phyloP scores from a whole-genome alignment of 2,888 invertebrate species.

The Cabera pusaria region DNA sequence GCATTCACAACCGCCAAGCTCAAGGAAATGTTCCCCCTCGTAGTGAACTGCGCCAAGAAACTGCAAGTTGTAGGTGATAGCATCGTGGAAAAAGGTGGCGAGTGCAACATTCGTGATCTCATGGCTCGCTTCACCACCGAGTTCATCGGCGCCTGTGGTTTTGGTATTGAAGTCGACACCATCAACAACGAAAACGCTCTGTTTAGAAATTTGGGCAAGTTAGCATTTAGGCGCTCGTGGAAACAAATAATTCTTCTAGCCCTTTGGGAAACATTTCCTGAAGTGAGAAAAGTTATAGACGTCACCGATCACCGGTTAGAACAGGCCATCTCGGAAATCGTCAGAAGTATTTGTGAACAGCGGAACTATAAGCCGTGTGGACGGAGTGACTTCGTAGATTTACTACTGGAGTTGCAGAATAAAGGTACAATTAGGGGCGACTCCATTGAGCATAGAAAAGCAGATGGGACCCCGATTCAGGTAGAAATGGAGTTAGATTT shows the following conservation, averaged over 20 bases:
- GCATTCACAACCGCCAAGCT: slow-evolving; percentile 64
- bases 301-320: slow-evolving; percentile 33
- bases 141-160: slow-evolving; percentile 60
- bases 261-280: slow-evolving; percentile 50
- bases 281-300: slow-evolving; percentile 34
- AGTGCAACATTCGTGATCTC: slow-evolving; percentile 49
- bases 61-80: slow-evolving; percentile 43
- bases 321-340: slow-evolving; percentile 37
- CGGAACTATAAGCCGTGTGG: slow-evolving; percentile 53
- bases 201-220: slow-evolving; percentile 47
- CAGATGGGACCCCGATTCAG: slow-evolving; percentile 47
- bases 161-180: slow-evolving; percentile 53
- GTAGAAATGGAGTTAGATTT: slow-evolving; percentile 52
- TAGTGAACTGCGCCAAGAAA: slow-evolving; percentile 59
- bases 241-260: slow-evolving; percentile 31
- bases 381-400: slow-evolving; percentile 56
- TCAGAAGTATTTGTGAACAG: slow-evolving; percentile 46
- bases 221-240: slow-evolving; percentile 40
- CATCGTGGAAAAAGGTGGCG: slow-evolving; percentile 43
- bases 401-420: slow-evolving; percentile 47
- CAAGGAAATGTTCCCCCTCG: slow-evolving; percentile 64
- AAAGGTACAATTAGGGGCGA: slow-evolving; percentile 56
- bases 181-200: slow-evolving; percentile 51
- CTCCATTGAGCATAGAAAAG: slow-evolving; percentile 48
- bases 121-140: slow-evolving; percentile 62